Evolutionary conservation across 2,113 vertebrate species (phyloP).

Genomic region (Oreotrochilus melanogaster): DNA sequence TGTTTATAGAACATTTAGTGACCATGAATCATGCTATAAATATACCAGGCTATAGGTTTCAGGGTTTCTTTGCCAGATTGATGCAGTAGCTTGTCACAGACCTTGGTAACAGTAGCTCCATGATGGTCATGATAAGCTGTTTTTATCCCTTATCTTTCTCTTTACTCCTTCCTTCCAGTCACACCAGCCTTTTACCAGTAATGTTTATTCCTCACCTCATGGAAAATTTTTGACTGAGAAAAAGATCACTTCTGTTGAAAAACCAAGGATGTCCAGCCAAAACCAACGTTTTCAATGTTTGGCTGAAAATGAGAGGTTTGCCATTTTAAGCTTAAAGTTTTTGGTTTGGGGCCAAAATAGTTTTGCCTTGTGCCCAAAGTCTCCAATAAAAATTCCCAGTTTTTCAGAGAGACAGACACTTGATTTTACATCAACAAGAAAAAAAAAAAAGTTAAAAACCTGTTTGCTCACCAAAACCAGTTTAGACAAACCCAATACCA

Average conservation of each 20-base stretch:
- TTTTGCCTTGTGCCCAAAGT: conserved; percentile 49
- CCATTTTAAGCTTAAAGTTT: conserved; percentile 59
- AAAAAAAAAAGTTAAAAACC: neutral
- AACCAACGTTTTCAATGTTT: conserved; percentile 66
- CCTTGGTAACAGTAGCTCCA: conserved; percentile 60
- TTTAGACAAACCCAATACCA: neutral
- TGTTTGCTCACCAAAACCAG: neutral
- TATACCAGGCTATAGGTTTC: conserved; percentile 71
- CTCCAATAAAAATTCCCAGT: conserved; percentile 56
- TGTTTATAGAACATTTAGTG: conserved; percentile 77
- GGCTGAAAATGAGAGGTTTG: conserved; percentile 67
- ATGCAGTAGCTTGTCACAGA: conserved; percentile 1
- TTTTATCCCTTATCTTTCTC: conserved; percentile 53
- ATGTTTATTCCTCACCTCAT: conserved; percentile 68
- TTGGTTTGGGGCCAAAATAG: conserved; percentile 39
- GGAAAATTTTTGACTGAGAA: conserved; percentile 66
- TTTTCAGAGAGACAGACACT: conserved; percentile 53
- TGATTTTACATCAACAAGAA: conserved; percentile 20
- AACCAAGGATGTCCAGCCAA: conserved; percentile 70
- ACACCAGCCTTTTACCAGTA: neutral
- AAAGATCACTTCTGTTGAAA: conserved; percentile 52
- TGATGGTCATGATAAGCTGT: conserved; percentile 43
- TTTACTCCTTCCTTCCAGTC: conserved; percentile 37
- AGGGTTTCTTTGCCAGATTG: conserved; percentile 24
- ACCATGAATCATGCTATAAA: conserved; percentile 76